Base-by-base conservation (phyloP, 2,888 invertebrate species). In the Nasonia oneida region DNA sequence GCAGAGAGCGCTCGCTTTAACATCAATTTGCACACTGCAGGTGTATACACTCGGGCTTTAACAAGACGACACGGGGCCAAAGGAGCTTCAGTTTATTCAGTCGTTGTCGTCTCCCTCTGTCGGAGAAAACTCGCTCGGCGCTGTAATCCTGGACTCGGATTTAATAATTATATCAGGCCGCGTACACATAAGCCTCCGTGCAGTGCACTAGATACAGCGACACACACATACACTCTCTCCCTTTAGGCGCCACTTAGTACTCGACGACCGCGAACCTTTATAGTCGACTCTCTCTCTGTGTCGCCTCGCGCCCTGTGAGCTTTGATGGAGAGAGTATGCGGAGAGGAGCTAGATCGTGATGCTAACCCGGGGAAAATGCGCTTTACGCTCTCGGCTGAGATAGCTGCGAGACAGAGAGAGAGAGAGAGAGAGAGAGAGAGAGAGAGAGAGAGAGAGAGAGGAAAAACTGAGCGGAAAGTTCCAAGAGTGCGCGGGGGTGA, bases 351-450 rank as follows among this genome's bases (percentile, higher is more conserved):
- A 4, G 77, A 29, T 64, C 47, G 33, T 47, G 78, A 37, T 10
- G 64, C 75, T 82, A 67, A 82, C 81, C 75, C 50, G 67, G 50
- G 14, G 15, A 81, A 82, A 82, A 82, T 75, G 71, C 73, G 57
- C 81, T 73, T 73, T 57, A 37, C 80, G 14, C 70, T 18, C 29
- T 37, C 37, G 71, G 18, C 39, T 29, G 23, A n/a, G 4, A n/a
- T 29, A 10, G 61, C 29, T 47, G 42, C 47, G 42, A 47, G 67
- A 67, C 23, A 23, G 39, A n/a, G 18, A 15, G 39, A 14, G 39
- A 5, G 57, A n/a, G n/a, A n/a, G 42, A 47, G 67, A 67, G 14
- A 23, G 39, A n/a, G 18, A 15, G 39, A 14, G 39, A 5, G 57
- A 23, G 23, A 23, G 23, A 23, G 23, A 23, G 23, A 23, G 23